Evolutionary conservation across 1,140 invertebrate species (phyloP), one percentile per base, ranked within the genome.

Genomic region (Tetramorium alpestre): DNA sequence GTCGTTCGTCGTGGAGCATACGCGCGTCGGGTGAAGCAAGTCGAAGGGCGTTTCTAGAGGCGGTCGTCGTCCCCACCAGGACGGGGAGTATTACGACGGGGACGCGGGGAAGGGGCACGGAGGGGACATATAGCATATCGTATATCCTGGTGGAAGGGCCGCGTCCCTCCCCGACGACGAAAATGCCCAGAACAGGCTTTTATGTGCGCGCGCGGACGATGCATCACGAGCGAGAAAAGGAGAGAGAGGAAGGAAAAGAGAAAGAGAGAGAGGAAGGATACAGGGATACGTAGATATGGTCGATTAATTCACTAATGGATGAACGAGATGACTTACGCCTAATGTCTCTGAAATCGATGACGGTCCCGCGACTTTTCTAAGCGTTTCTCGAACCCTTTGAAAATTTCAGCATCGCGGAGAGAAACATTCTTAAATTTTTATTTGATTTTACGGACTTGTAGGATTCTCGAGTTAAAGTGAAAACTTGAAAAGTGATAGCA

Each of bases 21-120:
- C 69, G 72, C 65, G 70, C 51, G 16, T 73, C 69, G 54, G 88
- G 85, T 85, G 86, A 89, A 80, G 88, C 84, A 90, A 90, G 87
- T 85, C 91, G 87, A 94, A 95, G 94, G 95, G 95, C 94, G 95
- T 95, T 95, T 94, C 95, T 94, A 93, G 94, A 95, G 95, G 95
- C 95, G 95, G 95, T 95, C 94, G 94, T 92, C 91, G 88, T 91
- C 92, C 93, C 94, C 94, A 90, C 93, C 90, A 77, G 80, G 51
- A 87, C 49, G 69, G 44, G 91, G 89, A 88, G 89, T 88, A 91
- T 86, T 89, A 89, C 51, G 51, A 54, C 51, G 51, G 18, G 51
- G 51, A 18, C 86, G 90, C 72, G 72, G 65, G 85, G 28, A 56
- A 88, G 90, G 85, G 90, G 86, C 92, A 85, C 85, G 58, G 89